Evolutionary conservation across 2,888 invertebrate species (phyloP), one percentile per base, ranked within the genome.

Genomic region (Eupithecia abbreviata): DNA sequence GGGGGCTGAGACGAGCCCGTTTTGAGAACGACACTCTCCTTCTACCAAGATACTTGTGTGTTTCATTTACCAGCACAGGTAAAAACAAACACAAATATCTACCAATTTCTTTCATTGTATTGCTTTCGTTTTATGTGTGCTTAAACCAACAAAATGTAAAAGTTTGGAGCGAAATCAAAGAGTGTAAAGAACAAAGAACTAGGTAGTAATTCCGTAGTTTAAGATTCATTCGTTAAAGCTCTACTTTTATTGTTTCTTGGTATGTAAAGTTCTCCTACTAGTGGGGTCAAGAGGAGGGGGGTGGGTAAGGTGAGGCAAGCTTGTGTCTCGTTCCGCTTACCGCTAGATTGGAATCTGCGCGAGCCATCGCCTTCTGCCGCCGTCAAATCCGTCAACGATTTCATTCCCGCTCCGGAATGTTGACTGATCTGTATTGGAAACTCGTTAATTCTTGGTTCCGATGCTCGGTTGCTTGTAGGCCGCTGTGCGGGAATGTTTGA

Each of bases 301-400:
- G 77, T 42, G 81, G 81, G 77, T 77, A 80, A 74, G 78, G 71
- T 77, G 79, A 73, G 78, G 71, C 77, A 51, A 75, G 74, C 76
- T 78, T 83, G 82, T 82, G 82, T 83, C 84, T 84, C 85, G 84
- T 86, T 86, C 85, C 86, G 87, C 85, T 88, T 87, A 86, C 85
- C 86, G 88, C 86, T 89, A 90, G 89, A 91, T 92, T 90, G 90
- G 89, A 92, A 92, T 90, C 86, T 89, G 88, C 86, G 87, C 89
- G 86, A 90, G 84, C 88, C 88, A 88, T 84, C 88, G 88, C 89
- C 88, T 87, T 85, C 87, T 86, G 84, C 85, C 88, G 84, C 85
- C 88, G 84, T 88, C 90, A 88, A 89, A 90, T 87, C 87, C 86
- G 87, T 89, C 90, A 90, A 90, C 90, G 88, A 89, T 87, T 87